Evolutionary conservation across 1,140 invertebrate species (phyloP).

Genomic region (Saccostrea echinata): DNA sequence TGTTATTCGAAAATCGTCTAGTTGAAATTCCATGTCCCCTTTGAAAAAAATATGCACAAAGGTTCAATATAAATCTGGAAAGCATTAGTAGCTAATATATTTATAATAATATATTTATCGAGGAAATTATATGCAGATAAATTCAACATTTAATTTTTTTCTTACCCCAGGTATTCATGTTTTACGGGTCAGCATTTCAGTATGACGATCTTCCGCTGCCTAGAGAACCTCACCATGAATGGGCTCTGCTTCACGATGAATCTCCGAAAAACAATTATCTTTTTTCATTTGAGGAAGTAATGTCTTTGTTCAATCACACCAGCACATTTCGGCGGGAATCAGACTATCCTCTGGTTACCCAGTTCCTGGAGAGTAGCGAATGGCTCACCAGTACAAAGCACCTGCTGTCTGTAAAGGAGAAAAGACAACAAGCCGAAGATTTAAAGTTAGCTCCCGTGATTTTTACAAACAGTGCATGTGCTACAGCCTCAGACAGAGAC

Average conservation of each 20-base stretch:
- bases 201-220: conserved; percentile 87
- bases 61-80: too few species aligned
- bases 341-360: conserved; percentile 87
- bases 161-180: conserved; percentile 81
- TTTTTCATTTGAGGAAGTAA: conserved; percentile 82
- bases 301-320: conserved; percentile 88
- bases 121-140: too few species aligned
- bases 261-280: conserved; percentile 90
- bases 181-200: conserved; percentile 87
- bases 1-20: too few species aligned
- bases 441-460: conserved; percentile 84
- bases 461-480: conserved; percentile 91
- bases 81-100: too few species aligned
- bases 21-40: too few species aligned
- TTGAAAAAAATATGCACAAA: too few species aligned
- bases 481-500: conserved; percentile 89
- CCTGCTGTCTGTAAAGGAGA: conserved; percentile 82
- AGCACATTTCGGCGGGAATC: conserved; percentile 89
- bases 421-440: conserved; percentile 81
- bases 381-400: conserved; percentile 81
- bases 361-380: conserved; percentile 84
- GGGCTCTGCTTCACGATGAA: conserved; percentile 92
- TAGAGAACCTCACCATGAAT: conserved; percentile 82
- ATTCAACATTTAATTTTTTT: not conserved
- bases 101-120: too few species aligned